These are phyloP conservation scores for Empidonax traillii DNA, from an alignment of 2,113 vertebrate genomes.

Conservation along the genomic window DNA sequence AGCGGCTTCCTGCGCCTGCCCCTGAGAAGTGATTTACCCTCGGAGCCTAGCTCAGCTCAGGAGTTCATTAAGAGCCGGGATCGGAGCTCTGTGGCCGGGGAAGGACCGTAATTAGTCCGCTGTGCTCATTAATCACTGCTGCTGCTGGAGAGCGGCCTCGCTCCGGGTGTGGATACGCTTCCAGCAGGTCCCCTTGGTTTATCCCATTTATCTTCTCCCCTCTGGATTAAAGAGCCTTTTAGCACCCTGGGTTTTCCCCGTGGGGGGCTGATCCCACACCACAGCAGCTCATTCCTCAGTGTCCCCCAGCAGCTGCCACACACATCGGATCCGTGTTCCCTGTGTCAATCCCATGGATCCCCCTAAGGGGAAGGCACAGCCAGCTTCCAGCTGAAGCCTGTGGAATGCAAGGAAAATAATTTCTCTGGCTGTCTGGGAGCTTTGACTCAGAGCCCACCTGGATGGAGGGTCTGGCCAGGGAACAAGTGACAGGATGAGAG, in stretches of 20 bases:
- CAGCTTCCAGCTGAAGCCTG: neutral
- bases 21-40: neutral
- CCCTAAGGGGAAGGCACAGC: neutral
- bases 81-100: neutral
- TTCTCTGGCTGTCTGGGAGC: neutral
- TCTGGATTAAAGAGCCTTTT: neutral
- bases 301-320: neutral
- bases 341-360: neutral
- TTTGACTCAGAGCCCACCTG: neutral
- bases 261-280: neutral
- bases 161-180: neutral
- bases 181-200: neutral
- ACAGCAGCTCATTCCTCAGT: neutral
- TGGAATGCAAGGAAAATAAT: neutral
- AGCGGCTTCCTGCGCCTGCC: neutral
- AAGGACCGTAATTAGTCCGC: neutral
- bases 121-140: neutral
- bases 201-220: constrained; percentile 5
- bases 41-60: neutral
- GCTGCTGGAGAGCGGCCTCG: neutral
- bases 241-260: neutral
- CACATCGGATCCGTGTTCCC: neutral
- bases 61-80: neutral
- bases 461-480: neutral
- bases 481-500: neutral